Evolutionary conservation across 2,888 invertebrate species (phyloP), one percentile per base, ranked within the genome.

Genomic region (Quadroppia sp.): DNA sequence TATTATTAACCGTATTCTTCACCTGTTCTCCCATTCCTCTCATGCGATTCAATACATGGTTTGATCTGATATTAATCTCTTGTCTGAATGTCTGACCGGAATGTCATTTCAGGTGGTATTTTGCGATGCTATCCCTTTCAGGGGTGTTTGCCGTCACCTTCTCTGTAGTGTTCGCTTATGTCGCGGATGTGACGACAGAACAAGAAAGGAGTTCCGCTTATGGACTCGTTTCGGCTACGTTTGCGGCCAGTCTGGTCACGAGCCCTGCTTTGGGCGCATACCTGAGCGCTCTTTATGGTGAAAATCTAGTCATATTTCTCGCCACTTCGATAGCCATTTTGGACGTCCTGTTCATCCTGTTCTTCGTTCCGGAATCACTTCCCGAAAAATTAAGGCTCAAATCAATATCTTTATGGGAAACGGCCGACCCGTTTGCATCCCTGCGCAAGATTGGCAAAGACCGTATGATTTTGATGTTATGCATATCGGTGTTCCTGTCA

Each of bases 121-220:
- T 99, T 85, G 95, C 97, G 75, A 92, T 98, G 90, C 94, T 98
- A 85, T 95, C 95, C 82, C 93, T 99, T 83, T 96, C 95, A 79
- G 99, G 99, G 76, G 91, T 98, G 79, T 99, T 99, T 85, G 94
- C 98, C 73, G 99, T 99, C 78, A 99, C 99, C 70, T 99, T 99
- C 85, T 96, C 96, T 79, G 97, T 99, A 74, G 97, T 99, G 74
- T 96, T 99, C 85, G 99, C 99, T 71, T 99, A 99, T 85, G 99
- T 99, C 77, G 98, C 99, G 53, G 99, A 99, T 85, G 95, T 99
- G 73, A 99, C 99, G 40, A 94, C 95, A 79, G 94, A 97, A 81
- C 91, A 91, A 81, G 95, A 97, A 83, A 87, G 98, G 75, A 94
- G 94, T 79, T 88, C 91, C 77, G 96, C 97, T 11, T 98, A 98